phyloP scores from a whole-genome alignment of 1,140 invertebrate species.

The Ips typographus region DNA sequence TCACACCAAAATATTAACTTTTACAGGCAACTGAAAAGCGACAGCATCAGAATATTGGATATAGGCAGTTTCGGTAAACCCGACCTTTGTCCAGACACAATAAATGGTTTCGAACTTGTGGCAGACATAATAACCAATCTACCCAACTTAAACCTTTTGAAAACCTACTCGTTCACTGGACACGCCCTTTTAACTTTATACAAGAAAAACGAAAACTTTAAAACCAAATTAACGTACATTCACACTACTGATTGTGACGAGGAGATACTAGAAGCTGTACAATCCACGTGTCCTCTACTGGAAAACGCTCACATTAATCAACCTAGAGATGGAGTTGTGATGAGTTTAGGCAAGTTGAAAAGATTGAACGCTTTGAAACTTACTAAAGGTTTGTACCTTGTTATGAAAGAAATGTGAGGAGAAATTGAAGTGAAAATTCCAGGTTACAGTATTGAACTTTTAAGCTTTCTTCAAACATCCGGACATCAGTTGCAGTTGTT shows the following conservation, averaged over 20 bases:
- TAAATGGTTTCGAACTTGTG: slow-evolving; percentile 46
- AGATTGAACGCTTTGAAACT: slow-evolving; percentile 61
- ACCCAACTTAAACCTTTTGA: slow-evolving; percentile 62
- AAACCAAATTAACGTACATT: slow-evolving; percentile 59
- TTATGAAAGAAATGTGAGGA: background rate
- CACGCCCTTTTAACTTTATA: slow-evolving; percentile 57
- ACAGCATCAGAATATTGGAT: slow-evolving; percentile 61
- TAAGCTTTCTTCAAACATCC: slow-evolving; percentile 58
- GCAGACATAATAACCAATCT: slow-evolving; percentile 61
- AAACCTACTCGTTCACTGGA: slow-evolving; percentile 66
- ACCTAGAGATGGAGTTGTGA: slow-evolving; percentile 58
- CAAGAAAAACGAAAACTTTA: slow-evolving; percentile 37
- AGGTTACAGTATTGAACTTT: slow-evolving; percentile 55
- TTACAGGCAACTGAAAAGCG: slow-evolving; percentile 48
- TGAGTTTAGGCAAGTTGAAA: slow-evolving; percentile 55
- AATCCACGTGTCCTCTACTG: slow-evolving; percentile 59
- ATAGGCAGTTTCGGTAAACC: slow-evolving; percentile 67
- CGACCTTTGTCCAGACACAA: slow-evolving; percentile 62
- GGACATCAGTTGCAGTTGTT: slow-evolving; percentile 59
- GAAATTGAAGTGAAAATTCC: slow-evolving; percentile 1
- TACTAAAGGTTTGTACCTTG: slow-evolving; percentile 54
- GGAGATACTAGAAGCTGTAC: slow-evolving; percentile 58
- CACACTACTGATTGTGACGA: slow-evolving; percentile 62
- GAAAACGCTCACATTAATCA: slow-evolving; percentile 64
- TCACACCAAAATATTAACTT: background rate